A percentile compares a stretch with the other conserved stretches of the same genome.
Evolutionary conservation across 1,140 invertebrate species (phyloP).

Genomic region (Zaprionus lachaisei): DNA sequence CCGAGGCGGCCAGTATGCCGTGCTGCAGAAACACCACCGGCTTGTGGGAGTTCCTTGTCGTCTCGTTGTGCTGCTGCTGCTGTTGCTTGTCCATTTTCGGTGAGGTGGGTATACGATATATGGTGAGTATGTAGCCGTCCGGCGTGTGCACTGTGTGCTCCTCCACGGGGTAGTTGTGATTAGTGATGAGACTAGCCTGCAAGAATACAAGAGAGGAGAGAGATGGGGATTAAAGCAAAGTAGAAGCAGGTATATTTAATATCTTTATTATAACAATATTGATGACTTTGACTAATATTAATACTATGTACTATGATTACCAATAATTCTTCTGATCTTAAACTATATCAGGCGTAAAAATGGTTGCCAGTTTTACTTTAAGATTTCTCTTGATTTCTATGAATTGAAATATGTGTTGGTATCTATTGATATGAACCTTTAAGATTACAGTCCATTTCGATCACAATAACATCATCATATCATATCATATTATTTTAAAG

Average conservation of each 20-base stretch:
- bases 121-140: constrained; percentile 86
- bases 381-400: too few relatives aligned
- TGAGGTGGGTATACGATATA: constrained; percentile 85
- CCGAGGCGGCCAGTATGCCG: constrained; percentile 90
- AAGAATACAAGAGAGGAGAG: constrained; percentile 3
- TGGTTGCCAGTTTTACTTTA: too few relatives aligned
- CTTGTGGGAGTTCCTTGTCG: constrained; percentile 21
- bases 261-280: too few relatives aligned
- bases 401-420: too few relatives aligned
- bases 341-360: too few relatives aligned
- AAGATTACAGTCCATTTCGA: too few relatives aligned
- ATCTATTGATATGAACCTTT: too few relatives aligned
- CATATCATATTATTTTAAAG: too few relatives aligned
- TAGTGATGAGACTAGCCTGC: constrained; percentile 83
- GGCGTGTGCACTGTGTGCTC: constrained; percentile 85
- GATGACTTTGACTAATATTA: too few relatives aligned
- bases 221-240: not conserved
- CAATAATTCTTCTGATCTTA: too few relatives aligned
- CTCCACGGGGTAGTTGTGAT: constrained; percentile 87
- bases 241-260: not conserved
- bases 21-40: constrained; percentile 89
- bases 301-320: too few relatives aligned
- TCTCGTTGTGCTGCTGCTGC: constrained; percentile 24
- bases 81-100: constrained; percentile 33
- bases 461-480: too few relatives aligned